phyloP scores from a whole-genome alignment of 2,888 invertebrate genomes.

The Lepidonotus clava region DNA sequence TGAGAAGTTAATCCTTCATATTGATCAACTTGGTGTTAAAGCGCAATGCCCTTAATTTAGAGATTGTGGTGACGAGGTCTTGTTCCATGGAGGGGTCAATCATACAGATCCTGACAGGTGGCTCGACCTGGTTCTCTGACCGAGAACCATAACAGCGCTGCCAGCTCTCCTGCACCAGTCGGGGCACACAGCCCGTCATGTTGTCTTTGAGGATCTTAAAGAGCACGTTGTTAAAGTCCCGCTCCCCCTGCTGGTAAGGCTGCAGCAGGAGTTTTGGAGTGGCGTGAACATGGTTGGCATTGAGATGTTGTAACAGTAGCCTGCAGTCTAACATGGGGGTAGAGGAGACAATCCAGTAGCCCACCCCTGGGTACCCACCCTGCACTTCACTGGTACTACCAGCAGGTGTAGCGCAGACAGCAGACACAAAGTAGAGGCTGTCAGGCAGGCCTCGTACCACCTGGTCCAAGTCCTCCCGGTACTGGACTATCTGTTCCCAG shows the following conservation, averaged over 20 bases:
- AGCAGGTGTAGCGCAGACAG: background rate
- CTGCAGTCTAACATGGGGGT: background rate
- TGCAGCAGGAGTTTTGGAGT: conserved; percentile 13
- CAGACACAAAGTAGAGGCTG: conserved; percentile 33
- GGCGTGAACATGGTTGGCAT: background rate
- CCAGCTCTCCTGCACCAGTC: conserved; percentile 3
- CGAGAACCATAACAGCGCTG: background rate
- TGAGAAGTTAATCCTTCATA: too few relatives aligned
- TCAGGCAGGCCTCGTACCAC: background rate
- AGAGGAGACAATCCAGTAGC: background rate
- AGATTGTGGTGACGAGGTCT: background rate
- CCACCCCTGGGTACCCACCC: conserved; percentile 3
- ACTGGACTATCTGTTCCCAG: conserved; percentile 21
- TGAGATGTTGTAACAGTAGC: background rate
- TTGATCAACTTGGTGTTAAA: conserved; percentile 27
- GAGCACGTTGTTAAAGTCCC: background rate
- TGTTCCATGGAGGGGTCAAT: background rate
- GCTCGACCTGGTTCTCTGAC: background rate
- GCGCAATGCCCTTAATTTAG: background rate
- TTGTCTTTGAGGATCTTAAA: conserved; percentile 27
- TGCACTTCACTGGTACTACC: background rate
- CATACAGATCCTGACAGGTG: background rate
- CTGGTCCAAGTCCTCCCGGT: background rate
- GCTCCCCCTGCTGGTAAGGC: conserved; percentile 1
- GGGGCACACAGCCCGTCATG: conserved; percentile 18